phyloP scores from a whole-genome alignment of 1,140 invertebrate genomes.

The Eufriesea mexicana region DNA sequence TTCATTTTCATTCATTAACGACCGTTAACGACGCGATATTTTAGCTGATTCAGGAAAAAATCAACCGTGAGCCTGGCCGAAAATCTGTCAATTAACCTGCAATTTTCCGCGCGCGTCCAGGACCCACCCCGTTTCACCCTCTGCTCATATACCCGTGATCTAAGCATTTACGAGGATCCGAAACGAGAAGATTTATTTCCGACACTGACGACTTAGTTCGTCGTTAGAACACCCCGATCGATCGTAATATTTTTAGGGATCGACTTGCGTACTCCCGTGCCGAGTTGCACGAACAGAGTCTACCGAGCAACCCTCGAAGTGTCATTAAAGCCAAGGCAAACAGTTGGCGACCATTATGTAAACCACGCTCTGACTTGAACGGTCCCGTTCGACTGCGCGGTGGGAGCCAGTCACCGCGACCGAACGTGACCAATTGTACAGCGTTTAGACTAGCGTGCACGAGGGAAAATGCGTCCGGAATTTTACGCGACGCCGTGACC shows the following conservation, averaged over 20 bases:
- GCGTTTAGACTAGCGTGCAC: slow-evolving; percentile 11
- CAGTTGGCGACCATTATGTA: background rate
- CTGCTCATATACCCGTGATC: too few relatives aligned
- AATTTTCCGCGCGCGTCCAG: background rate
- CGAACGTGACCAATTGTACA: slow-evolving; percentile 35
- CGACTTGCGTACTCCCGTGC: too few relatives aligned
- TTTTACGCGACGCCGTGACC: background rate
- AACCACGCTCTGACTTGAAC: background rate
- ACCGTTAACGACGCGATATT: slow-evolving; percentile 53
- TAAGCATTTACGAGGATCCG: too few relatives aligned
- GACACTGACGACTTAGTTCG: too few relatives aligned
- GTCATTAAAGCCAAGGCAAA: background rate
- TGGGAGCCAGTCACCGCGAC: background rate
- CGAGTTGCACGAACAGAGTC: too few relatives aligned
- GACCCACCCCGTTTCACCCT: background rate
- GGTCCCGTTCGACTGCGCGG: background rate
- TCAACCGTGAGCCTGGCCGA: background rate
- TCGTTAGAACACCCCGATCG: too few relatives aligned
- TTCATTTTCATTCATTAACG: slow-evolving; percentile 67
- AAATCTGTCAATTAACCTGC: slow-evolving; percentile 35
- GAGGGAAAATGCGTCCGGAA: slow-evolving; percentile 13
- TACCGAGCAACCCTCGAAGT: background rate
- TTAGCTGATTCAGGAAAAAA: slow-evolving; percentile 30
- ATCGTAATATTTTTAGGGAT: too few relatives aligned
- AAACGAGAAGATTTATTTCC: too few relatives aligned